These are phyloP conservation scores for Cichladusa arquata DNA, from an alignment of 2,113 vertebrate species.

Conservation along the genomic window DNA sequence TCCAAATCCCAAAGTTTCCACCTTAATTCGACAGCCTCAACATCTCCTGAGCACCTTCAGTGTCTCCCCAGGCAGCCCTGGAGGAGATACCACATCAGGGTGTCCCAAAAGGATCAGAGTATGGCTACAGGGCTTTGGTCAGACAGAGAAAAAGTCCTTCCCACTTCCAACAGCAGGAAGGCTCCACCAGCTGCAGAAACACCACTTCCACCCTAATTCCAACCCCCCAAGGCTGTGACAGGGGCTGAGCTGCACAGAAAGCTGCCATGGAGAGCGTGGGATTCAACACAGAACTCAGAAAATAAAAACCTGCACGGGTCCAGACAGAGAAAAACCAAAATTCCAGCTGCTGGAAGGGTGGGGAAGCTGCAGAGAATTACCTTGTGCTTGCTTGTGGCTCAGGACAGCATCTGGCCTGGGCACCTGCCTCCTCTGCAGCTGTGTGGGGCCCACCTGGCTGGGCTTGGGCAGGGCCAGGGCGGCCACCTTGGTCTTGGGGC, in stretches of 20 bases:
- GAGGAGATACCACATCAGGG: background rate
- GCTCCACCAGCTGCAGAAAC: background rate
- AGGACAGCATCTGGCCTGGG: conserved; percentile 85
- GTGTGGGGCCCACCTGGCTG: conserved; percentile 81
- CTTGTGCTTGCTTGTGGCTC: conserved; percentile 91
- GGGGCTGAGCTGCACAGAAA: background rate
- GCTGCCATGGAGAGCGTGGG: background rate
- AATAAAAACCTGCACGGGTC: background rate
- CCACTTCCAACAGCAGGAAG: background rate
- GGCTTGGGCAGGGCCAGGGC: conserved; percentile 86
- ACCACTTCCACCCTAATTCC: background rate
- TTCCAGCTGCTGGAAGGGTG: fast-evolving
- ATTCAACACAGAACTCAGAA: background rate
- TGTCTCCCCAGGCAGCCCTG: background rate
- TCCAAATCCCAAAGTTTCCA: background rate
- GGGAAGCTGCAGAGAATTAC: conserved; percentile 60
- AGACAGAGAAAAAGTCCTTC: background rate
- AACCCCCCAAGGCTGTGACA: fast-evolving
- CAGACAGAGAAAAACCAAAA: background rate
- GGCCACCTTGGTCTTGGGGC: conserved; percentile 89
- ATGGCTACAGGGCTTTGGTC: fast-evolving
- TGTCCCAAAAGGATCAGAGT: background rate
- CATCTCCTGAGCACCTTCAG: background rate
- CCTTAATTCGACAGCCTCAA: background rate
- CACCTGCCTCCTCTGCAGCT: conserved; percentile 89